These are phyloP conservation scores for Anser brachyrhynchus DNA, from an alignment of 2,113 vertebrate genomes.

Conservation along the genomic window DNA sequence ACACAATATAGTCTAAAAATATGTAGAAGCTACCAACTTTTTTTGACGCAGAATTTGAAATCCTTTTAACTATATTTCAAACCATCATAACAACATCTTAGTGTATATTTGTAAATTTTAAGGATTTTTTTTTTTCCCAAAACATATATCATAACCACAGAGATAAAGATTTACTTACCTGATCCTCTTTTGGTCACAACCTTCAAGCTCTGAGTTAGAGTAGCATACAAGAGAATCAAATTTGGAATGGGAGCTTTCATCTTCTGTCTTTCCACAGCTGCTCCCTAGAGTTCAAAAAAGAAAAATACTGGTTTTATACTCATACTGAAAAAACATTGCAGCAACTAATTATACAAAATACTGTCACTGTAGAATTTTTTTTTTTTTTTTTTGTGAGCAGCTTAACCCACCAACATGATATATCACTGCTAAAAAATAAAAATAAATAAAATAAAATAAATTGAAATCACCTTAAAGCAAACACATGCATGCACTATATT, in stretches of 20 bases:
- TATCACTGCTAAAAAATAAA: not conserved
- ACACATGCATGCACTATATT: not conserved
- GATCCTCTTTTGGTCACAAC: conserved; percentile 97
- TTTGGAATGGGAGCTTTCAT: conserved; percentile 94
- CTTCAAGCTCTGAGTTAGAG: conserved; percentile 91
- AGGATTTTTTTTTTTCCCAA: not conserved
- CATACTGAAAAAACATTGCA: not conserved
- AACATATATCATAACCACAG: not conserved
- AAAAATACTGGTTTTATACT: not conserved
- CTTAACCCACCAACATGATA: not conserved
- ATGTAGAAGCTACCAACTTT: not conserved
- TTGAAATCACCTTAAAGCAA: not conserved
- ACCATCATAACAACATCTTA: not conserved
- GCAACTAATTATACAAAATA: not conserved
- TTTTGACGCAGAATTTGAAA: not conserved
- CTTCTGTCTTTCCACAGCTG: conserved; percentile 79
- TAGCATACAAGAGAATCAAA: conserved; percentile 91
- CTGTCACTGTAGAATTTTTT: not conserved
- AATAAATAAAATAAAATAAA: not conserved
- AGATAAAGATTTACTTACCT: conserved; percentile 82
- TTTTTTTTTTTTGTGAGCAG: not conserved
- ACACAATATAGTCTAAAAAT: not conserved
- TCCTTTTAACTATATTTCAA: not conserved
- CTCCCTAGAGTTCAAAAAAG: conserved; percentile 69
- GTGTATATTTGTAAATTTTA: not conserved